Percentiles rank a stretch among this genome's conserved stretches.
Evolutionary conservation across 1,140 invertebrate species (phyloP).

Genomic region (Drosophila mayri): DNA sequence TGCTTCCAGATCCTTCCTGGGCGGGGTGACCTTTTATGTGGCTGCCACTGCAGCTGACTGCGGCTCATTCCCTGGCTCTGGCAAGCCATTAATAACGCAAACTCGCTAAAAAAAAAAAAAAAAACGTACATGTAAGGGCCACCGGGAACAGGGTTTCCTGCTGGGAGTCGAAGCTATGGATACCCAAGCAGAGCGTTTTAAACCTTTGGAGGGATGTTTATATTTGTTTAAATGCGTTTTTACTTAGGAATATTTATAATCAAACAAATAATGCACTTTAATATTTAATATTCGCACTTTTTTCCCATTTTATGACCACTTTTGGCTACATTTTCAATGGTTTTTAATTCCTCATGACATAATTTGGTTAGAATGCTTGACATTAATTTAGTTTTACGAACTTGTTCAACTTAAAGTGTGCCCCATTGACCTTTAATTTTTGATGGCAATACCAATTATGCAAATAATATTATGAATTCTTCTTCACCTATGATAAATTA

Average conservation of each 20-base stretch:
- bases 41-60: slow-evolving; percentile 27
- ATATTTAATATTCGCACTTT: too few relatives aligned
- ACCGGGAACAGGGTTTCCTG: background rate
- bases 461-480: background rate
- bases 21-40: slow-evolving; percentile 62
- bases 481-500: background rate
- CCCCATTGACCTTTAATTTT: background rate
- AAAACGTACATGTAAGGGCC: background rate
- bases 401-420: slow-evolving; percentile 1
- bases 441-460: background rate
- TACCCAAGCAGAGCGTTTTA: background rate
- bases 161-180: background rate
- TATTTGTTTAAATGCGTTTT: background rate
- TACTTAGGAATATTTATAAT: background rate
- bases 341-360: background rate
- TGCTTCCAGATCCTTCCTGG: slow-evolving; percentile 2
- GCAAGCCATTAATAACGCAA: slow-evolving; percentile 64
- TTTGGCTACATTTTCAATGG: background rate
- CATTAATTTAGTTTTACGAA: background rate
- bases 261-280: too few relatives aligned
- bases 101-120: slow-evolving; percentile 10
- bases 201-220: background rate
- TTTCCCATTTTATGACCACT: background rate
- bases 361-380: background rate
- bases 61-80: slow-evolving; percentile 34